phyloP scores from a whole-genome alignment of 2,888 invertebrate species.

The Malacosoma neustria region DNA sequence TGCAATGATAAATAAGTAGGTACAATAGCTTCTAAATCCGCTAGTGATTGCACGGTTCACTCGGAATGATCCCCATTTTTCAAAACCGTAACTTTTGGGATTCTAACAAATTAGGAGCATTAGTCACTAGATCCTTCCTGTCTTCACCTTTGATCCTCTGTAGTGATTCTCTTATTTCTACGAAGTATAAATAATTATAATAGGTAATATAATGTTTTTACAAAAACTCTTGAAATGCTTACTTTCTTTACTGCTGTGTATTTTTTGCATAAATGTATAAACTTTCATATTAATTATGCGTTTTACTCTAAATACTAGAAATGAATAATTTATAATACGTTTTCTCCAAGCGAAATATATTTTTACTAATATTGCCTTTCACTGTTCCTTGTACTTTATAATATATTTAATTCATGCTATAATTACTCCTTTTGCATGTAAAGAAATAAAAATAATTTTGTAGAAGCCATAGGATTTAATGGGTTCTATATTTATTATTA shows the following conservation, averaged over 20 bases:
- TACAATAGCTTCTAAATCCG: constrained; percentile 53
- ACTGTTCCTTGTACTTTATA: no score
- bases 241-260: background rate
- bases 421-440: no score
- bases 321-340: background rate
- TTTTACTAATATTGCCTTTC: constrained; percentile 2
- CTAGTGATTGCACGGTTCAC: constrained; percentile 66
- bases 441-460: no score
- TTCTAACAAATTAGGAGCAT: constrained; percentile 53
- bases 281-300: constrained; percentile 1
- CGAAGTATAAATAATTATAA: no score
- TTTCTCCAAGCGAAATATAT: constrained; percentile 6
- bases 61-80: constrained; percentile 63
- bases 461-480: no score
- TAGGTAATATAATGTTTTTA: no score
- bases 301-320: background rate
- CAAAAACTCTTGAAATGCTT: no score
- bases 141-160: constrained; percentile 17
- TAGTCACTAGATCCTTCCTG: constrained; percentile 29
- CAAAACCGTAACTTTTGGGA: constrained; percentile 47
- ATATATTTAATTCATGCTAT: no score
- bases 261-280: background rate
- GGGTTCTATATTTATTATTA: no score
- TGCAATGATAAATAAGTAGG: constrained; percentile 20
- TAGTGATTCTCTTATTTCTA: no score